A percentile compares a stretch with the other conserved stretches of the same genome.
Evolutionary conservation across 2,113 vertebrate species (phyloP).

Genomic region (Shinisaurus crocodilurus): DNA sequence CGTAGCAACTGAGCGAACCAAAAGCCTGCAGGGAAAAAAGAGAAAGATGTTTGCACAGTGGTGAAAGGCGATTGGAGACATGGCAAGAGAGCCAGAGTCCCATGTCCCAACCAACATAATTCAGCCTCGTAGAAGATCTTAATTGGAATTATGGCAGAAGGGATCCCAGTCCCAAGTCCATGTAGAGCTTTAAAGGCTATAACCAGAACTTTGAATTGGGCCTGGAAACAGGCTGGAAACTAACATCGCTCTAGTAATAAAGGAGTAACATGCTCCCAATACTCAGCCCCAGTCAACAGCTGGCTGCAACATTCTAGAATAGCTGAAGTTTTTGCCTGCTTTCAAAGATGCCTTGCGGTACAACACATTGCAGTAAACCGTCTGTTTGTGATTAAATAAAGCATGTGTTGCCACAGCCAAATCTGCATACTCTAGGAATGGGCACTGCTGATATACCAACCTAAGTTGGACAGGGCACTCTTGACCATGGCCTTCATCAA

Average conservation of each 20-base stretch:
- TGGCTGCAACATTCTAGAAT: background rate
- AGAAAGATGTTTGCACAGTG: background rate
- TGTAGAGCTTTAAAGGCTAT: no score
- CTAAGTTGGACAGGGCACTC: background rate
- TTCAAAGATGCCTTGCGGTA: background rate
- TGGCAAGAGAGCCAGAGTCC: background rate
- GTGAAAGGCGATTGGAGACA: background rate
- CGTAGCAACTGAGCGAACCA: background rate
- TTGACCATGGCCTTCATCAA: background rate
- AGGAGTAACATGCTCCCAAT: background rate
- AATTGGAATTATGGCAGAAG: no score
- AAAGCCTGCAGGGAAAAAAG: background rate
- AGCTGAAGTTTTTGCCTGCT: background rate
- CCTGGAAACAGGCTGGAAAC: no score
- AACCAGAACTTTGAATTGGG: background rate
- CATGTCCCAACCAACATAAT: no score
- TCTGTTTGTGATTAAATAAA: background rate
- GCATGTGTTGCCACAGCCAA: background rate
- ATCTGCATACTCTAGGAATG: background rate
- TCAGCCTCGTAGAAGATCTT: no score
- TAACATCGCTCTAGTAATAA: background rate
- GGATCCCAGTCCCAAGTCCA: no score
- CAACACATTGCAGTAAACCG: background rate
- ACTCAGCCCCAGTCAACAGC: background rate
- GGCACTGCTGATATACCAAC: background rate